Percentiles rank a stretch among this genome's conserved stretches.
phyloP scores from a whole-genome alignment of 1,140 invertebrate genomes.

The Penaeus indicus region DNA sequence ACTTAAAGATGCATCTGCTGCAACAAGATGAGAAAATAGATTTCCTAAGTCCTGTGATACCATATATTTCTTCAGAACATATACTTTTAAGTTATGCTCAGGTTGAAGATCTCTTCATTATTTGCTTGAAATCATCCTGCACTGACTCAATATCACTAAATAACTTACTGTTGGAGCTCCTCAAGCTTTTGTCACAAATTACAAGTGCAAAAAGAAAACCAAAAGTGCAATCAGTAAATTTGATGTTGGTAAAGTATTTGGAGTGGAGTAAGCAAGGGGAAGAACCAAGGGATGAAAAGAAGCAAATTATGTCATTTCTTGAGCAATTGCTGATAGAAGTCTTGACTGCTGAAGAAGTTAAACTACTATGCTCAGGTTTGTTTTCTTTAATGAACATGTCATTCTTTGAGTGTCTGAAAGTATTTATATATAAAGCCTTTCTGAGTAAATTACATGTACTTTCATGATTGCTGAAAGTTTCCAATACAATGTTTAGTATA shows the following conservation, averaged over 20 bases:
- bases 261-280: neutral
- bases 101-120: constrained; percentile 23
- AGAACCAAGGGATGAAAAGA: neutral
- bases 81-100: constrained; percentile 43
- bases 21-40: constrained; percentile 7
- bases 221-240: constrained; percentile 1
- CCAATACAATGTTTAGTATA: too few species aligned
- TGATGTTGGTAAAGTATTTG: constrained; percentile 18
- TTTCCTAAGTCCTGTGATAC: constrained; percentile 29
- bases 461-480: too few species aligned
- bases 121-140: constrained; percentile 24
- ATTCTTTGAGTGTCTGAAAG: too few species aligned
- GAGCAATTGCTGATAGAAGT: constrained; percentile 28
- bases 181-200: constrained; percentile 28
- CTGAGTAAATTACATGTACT: too few species aligned
- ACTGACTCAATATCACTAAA: neutral
- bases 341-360: neutral
- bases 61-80: constrained; percentile 24
- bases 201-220: constrained; percentile 44
- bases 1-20: constrained; percentile 7
- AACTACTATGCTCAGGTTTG: constrained; percentile 30
- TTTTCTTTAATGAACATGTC: neutral
- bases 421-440: too few species aligned
- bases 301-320: neutral
- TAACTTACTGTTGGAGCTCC: constrained; percentile 11